These are phyloP conservation scores for Cromileptes altivelis DNA, from an alignment of 2,113 vertebrate species.

Conservation along the genomic window DNA sequence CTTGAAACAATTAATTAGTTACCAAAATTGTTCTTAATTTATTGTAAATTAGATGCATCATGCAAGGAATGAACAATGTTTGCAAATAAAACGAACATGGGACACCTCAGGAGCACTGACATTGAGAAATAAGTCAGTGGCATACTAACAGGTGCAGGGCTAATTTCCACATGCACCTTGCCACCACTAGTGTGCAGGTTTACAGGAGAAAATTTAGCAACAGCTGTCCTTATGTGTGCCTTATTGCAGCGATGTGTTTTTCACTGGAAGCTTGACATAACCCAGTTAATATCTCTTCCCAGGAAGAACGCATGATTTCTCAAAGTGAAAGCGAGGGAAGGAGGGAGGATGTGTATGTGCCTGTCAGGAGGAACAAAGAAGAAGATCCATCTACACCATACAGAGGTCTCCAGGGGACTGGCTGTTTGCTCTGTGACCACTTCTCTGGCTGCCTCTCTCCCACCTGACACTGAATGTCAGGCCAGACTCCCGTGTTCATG, in stretches of 20 bases:
- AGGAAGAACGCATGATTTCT: constrained; percentile 9
- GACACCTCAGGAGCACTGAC: not conserved
- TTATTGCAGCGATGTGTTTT: not conserved
- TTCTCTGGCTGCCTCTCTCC: constrained; percentile 15
- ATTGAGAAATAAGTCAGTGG: not conserved
- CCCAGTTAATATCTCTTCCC: not conserved
- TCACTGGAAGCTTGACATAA: not conserved
- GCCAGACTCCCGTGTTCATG: constrained; percentile 9
- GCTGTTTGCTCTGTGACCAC: constrained; percentile 30
- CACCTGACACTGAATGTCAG: constrained; percentile 49
- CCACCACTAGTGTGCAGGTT: not conserved
- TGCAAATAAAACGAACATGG: not conserved
- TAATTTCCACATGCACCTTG: not conserved
- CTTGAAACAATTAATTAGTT: not conserved
- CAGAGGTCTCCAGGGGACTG: not conserved
- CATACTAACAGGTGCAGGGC: not conserved
- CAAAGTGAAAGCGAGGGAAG: not conserved
- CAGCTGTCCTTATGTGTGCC: not conserved
- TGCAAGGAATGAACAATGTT: not conserved
- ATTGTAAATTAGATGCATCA: not conserved
- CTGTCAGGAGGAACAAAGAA: constrained; percentile 14
- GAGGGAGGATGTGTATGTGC: not conserved
- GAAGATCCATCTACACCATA: not conserved
- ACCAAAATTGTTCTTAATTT: not conserved
- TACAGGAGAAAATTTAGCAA: not conserved